phyloP scores from a whole-genome alignment of 2,888 invertebrate species.

The Agrypnus murinus region DNA sequence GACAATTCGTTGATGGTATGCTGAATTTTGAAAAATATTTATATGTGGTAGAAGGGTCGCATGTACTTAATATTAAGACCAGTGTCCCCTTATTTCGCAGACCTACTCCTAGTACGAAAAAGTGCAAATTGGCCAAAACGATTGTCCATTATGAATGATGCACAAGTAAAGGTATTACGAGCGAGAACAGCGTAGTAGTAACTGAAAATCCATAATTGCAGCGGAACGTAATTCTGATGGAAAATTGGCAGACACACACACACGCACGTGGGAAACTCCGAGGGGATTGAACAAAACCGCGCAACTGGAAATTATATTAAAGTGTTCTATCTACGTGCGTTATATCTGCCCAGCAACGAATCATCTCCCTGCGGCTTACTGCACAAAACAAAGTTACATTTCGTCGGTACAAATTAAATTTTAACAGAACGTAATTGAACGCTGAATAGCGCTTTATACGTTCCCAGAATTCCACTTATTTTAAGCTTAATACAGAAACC shows the following conservation, averaged over 20 bases:
- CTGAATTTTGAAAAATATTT: too few relatives aligned
- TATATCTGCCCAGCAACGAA: constrained; percentile 56
- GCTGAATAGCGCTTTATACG: constrained; percentile 69
- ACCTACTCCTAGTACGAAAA: neutral
- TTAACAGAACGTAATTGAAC: constrained; percentile 71
- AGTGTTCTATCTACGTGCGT: constrained; percentile 61
- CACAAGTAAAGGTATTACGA: neutral
- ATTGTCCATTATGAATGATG: too few relatives aligned
- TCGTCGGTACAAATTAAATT: constrained; percentile 71
- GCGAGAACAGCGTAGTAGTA: neutral
- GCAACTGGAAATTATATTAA: constrained; percentile 70
- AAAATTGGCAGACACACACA: constrained; percentile 66
- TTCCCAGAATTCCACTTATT: constrained; percentile 69
- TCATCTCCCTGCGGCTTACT: constrained; percentile 67
- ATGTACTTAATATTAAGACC: too few relatives aligned
- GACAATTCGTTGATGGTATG: too few relatives aligned
- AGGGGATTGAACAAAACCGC: constrained; percentile 69
- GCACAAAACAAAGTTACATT: constrained; percentile 70
- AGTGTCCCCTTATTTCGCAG: too few relatives aligned
- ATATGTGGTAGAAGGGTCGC: too few relatives aligned
- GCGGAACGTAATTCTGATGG: constrained; percentile 66
- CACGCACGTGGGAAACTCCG: constrained; percentile 68
- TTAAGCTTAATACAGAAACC: constrained; percentile 68
- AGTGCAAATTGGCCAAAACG: neutral
- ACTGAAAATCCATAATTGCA: constrained; percentile 59